Evolutionary conservation across 2,113 vertebrate species (phyloP).

Genomic region (Neofelis nebulosa): DNA sequence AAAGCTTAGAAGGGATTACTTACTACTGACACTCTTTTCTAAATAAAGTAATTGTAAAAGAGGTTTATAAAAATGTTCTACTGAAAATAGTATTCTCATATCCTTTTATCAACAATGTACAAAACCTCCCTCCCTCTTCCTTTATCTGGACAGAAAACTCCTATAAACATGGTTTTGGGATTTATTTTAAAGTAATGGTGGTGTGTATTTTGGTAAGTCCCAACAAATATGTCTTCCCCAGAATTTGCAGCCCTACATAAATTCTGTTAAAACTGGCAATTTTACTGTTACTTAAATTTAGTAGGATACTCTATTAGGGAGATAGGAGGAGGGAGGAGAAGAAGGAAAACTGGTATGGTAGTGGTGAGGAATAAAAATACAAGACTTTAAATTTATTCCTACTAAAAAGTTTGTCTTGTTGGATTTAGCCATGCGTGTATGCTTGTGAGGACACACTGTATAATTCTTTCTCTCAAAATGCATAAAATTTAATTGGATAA

Average conservation of each 20-base stretch:
- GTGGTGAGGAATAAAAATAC: background rate
- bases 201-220: background rate
- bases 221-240: background rate
- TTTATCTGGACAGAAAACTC: background rate
- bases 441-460: background rate
- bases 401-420: background rate
- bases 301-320: background rate
- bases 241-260: background rate
- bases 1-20: background rate
- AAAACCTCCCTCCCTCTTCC: background rate
- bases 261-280: background rate
- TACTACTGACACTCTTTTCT: background rate
- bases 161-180: background rate
- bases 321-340: background rate
- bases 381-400: background rate
- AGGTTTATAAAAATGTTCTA: background rate
- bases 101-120: background rate
- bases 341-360: background rate
- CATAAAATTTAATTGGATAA: background rate
- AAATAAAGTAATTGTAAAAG: background rate
- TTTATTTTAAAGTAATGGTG: background rate
- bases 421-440: background rate
- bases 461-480: background rate
- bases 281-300: background rate
- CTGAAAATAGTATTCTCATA: background rate